Percentiles rank a stretch among this genome's conserved stretches.
These are phyloP conservation scores for Urocolius indicus DNA, from an alignment of 2,113 vertebrate species.

Conservation along the genomic window DNA sequence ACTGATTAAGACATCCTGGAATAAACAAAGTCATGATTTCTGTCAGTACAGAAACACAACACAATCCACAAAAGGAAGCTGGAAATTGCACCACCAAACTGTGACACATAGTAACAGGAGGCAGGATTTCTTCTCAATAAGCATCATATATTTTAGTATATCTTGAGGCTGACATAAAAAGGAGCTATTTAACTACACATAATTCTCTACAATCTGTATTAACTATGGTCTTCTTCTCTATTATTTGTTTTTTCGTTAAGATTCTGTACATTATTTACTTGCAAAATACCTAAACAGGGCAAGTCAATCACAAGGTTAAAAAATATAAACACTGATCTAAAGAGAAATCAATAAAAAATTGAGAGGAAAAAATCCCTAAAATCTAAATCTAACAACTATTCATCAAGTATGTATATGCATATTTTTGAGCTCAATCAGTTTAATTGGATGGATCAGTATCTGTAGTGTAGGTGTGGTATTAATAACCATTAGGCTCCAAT, in stretches of 20 bases:
- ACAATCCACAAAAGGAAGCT: background rate
- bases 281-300: background rate
- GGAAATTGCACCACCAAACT: background rate
- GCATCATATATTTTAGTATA: background rate
- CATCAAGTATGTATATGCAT: background rate
- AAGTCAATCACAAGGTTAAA: background rate
- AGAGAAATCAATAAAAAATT: background rate
- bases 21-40: background rate
- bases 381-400: background rate
- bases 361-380: background rate
- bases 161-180: background rate
- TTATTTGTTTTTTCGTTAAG: accelerated
- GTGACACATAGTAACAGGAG: background rate
- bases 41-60: background rate
- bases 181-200: background rate
- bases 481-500: background rate
- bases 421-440: background rate
- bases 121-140: background rate
- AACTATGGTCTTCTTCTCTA: background rate
- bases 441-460: background rate
- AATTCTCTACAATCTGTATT: background rate
- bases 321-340: background rate
- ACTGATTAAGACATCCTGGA: background rate
- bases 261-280: background rate
- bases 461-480: background rate